Evolutionary conservation across 2,888 invertebrate species (phyloP), one percentile per base, ranked within the genome.

Genomic region (Lepetodrilus schrolli): DNA sequence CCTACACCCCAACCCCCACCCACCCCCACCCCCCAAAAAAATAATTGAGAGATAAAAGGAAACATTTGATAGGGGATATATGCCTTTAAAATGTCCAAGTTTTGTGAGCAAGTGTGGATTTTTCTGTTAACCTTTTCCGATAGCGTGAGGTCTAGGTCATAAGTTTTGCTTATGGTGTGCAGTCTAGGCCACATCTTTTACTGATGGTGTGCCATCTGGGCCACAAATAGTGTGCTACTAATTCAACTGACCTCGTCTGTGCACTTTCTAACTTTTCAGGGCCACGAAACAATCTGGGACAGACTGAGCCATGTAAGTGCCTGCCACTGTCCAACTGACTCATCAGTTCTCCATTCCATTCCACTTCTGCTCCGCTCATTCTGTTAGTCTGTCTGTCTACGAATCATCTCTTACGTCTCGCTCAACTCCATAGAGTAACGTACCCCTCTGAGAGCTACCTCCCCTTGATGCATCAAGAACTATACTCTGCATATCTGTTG

Each of bases 221-320:
- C n/a, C n/a, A n/a, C n/a, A n/a, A n/a, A n/a, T n/a, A n/a, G 43
- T 17, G 13, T 43, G 43, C 43, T 13, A 43, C 43, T 43, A 43
- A 43, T 43, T 4, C 17, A 13, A 43, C 43, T 43, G 43, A 43
- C 17, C 3, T 43, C 38, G 47, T 78, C 48, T 79, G 74, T 77
- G 76, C 75, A 80, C 80, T 83, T 78, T 81, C 77, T 81, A 80
- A 80, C 80, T 80, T 81, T n/a, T 74, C 82, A 84, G 84, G 83
- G 66, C 73, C 75, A 66, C 80, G 81, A 74, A 80, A 82, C 72
- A 80, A 81, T 73, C 80, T 78, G 58, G 84, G 83, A 77, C 83
- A 82, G 77, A 83, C 76, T 51, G 81, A 82, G 65, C 84, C 84
- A 84, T 83, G 84, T 84, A 83, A 84, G 84, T 84, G 66, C 48